Evolutionary conservation across 2,113 vertebrate species (phyloP), one percentile per base, ranked within the genome.

Genomic region (Nematolebias whitei): DNA sequence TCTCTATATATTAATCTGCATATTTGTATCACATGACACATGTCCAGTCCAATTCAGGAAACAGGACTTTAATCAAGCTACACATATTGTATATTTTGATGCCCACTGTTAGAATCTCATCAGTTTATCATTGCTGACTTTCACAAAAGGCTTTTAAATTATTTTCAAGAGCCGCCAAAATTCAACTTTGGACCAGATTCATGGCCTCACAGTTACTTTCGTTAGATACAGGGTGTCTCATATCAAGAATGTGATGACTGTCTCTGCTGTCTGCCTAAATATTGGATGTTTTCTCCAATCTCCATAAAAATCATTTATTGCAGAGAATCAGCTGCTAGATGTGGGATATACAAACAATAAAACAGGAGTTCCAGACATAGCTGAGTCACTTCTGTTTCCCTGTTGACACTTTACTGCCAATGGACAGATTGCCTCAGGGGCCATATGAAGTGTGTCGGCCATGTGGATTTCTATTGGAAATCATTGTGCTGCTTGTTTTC

Each of bases 401-500:
- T 75, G 85, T 83, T 76, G 84, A 86, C 78, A 59, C 50, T 77
- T 68, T 62, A 61, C 70, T 74, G 78, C 60, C 75, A 71, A 69
- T 55, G 71, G 66, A 83, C 75, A 68, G 71, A 80, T 79, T 22
- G 61, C 74, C 84, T 82, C 43, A 18, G 78, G 87, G 78, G 74
- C 49, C 52, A 24, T 52, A 60, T 79, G 74, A 83, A 84, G 82
- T 80, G 78, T 83, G 78, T 66, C 71, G n/a, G 73, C 76, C 78
- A 55, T 59, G 78, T 40, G 60, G 85, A 87, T 86, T 71, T 39
- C 74, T 87, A 87, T 89, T 82, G 90, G 90, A 90, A 91, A 90
- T 90, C 88, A 80, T 85, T 91, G 49, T 44, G 49, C 43, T 15
- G 32, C 72, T 83, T 80, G 74, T 82, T 90, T 89, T 84, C 76